A percentile compares a stretch with the other conserved stretches of the same genome.
phyloP scores from a whole-genome alignment of 1,140 invertebrate genomes.

The Caenorhabditis brenneri region DNA sequence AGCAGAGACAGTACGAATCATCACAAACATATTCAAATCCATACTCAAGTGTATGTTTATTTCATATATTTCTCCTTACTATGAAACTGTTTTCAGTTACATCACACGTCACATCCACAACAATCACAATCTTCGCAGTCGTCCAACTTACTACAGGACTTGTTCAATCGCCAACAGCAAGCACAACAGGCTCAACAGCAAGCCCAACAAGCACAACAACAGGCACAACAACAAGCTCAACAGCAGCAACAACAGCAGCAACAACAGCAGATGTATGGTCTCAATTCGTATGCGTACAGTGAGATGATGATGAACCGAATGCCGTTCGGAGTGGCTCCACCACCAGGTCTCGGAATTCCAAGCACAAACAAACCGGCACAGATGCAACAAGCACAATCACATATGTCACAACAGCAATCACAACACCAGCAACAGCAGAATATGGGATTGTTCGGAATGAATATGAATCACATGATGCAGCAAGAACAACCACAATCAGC shows the following conservation, averaged over 20 bases:
- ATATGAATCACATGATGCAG: background rate
- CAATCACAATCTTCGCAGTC: constrained; percentile 1
- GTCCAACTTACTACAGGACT: background rate
- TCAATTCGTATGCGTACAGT: constrained; percentile 20
- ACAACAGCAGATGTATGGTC: background rate
- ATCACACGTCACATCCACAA: background rate
- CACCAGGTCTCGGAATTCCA: constrained; percentile 18
- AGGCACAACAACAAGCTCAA: constrained; percentile 6
- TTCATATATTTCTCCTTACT: background rate
- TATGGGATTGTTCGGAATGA: constrained; percentile 20
- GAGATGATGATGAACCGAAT: background rate
- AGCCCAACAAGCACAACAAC: background rate
- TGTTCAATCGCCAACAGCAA: constrained; percentile 18
- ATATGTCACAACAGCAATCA: constrained; percentile 24
- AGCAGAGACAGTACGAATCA: background rate
- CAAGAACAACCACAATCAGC: constrained; percentile 28
- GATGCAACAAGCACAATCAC: background rate
- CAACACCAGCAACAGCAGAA: constrained; percentile 40
- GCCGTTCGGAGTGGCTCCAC: constrained; percentile 27
- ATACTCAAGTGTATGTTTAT: background rate
- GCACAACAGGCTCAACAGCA: background rate
- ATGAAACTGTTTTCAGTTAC: background rate
- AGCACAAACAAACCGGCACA: background rate
- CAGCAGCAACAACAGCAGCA: background rate
- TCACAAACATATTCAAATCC: background rate